Percentiles rank a stretch among this genome's conserved stretches.
Evolutionary conservation across 2,797 vertebrate species (phyloP).

Genomic region (Halcyon chelicuti): DNA sequence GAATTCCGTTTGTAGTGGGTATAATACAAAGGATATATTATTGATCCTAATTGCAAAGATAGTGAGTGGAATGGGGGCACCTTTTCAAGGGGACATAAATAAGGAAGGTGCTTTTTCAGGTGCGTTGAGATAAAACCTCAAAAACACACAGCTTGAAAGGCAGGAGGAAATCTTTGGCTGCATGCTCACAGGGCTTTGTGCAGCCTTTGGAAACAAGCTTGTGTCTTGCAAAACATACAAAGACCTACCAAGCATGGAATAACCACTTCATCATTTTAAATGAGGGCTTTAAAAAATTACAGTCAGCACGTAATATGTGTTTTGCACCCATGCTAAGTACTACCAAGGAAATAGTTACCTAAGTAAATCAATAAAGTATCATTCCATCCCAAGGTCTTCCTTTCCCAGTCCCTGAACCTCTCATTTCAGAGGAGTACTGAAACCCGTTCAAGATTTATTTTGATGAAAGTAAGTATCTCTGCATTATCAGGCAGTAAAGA

Average conservation of each 20-base stretch:
- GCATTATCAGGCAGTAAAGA: conserved; percentile 71
- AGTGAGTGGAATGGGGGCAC: background rate
- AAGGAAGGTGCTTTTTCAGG: background rate
- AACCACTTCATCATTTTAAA: conserved; percentile 67
- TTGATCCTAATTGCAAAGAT: background rate
- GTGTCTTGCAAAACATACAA: conserved; percentile 27
- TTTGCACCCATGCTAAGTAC: conserved; percentile 68
- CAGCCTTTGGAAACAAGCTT: background rate
- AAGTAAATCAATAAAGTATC: conserved; percentile 75
- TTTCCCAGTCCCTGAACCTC: conserved; percentile 62
- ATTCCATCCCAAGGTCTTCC: conserved; percentile 61
- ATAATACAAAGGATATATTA: background rate
- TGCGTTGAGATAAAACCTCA: background rate
- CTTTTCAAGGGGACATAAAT: background rate
- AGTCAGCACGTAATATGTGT: conserved; percentile 60
- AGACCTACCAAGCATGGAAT: conserved; percentile 51
- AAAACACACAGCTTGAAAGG: background rate
- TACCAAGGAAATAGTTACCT: conserved; percentile 67
- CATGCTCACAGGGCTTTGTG: background rate
- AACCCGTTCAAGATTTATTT: conserved; percentile 75
- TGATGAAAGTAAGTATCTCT: conserved; percentile 70
- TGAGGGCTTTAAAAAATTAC: conserved; percentile 66
- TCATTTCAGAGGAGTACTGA: conserved; percentile 62
- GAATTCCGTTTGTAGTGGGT: background rate
- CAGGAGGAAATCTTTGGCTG: background rate